A percentile compares a stretch with the other conserved stretches of the same genome.
Evolutionary conservation across 2,888 invertebrate species (phyloP).

Genomic region (Hirtodrosophila cameraria): DNA sequence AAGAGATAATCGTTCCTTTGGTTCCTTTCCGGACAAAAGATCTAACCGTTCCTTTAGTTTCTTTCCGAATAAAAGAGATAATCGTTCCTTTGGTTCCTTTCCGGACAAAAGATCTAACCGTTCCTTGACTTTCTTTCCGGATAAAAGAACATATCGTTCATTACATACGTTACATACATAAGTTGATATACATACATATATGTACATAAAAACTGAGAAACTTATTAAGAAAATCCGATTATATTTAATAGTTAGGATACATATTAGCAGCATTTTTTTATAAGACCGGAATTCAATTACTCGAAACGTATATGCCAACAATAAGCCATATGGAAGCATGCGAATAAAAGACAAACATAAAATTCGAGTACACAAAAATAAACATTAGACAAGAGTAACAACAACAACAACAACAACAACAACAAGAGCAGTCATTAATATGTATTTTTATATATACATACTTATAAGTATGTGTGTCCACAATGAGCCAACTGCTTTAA

Average conservation of each 20-base stretch:
- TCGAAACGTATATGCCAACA: conserved; percentile 12
- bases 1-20: too few species aligned
- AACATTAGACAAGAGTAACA: conserved; percentile 27
- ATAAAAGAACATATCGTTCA: too few species aligned
- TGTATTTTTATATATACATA: conserved; percentile 48
- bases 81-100: too few species aligned
- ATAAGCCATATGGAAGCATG: conserved; percentile 59
- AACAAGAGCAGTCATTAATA: conserved; percentile 53
- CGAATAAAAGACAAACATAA: conserved; percentile 52
- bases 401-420: conserved; percentile 4
- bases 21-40: too few species aligned
- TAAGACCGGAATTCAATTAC: conserved; percentile 35
- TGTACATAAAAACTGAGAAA: not conserved
- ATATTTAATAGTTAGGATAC: conserved; percentile 21
- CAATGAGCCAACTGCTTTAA: conserved; percentile 24
- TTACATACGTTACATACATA: too few species aligned
- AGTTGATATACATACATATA: too few species aligned
- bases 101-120: too few species aligned
- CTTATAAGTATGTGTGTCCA: conserved; percentile 14
- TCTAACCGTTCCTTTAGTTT: too few species aligned
- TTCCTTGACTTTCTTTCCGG: too few species aligned
- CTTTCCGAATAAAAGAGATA: too few species aligned
- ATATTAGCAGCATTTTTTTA: conserved; percentile 18
- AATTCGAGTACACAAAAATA: conserved; percentile 42
- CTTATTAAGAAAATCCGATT: not conserved